Conservation (phyloP, 1,140 invertebrate species). For the Druon quercuslanigerum region DNA sequence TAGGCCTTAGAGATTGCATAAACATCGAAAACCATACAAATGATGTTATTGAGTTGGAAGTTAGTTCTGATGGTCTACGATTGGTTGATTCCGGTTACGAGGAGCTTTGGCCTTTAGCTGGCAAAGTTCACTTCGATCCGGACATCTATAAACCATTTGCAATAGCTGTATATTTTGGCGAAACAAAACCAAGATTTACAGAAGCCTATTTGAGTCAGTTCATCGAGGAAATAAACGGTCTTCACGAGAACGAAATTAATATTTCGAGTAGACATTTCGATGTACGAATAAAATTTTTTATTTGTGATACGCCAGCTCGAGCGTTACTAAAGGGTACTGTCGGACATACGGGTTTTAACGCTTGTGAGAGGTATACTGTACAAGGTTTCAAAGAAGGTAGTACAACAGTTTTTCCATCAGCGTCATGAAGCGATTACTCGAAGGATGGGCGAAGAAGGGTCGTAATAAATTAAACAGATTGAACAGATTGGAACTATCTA, state of each 20-base stretch:
- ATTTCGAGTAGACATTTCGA: slow-evolving; percentile 30
- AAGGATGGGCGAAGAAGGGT: not conserved
- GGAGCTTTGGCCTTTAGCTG: slow-evolving; percentile 35
- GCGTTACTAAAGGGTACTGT: not conserved
- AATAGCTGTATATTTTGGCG: slow-evolving; percentile 35
- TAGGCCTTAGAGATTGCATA: slow-evolving; percentile 30
- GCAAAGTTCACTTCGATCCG: slow-evolving; percentile 26
- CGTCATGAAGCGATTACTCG: slow-evolving; percentile 33
- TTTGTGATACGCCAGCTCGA: slow-evolving; percentile 36
- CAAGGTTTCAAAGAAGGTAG: not conserved
- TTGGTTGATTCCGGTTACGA: slow-evolving; percentile 31
- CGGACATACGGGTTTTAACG: not conserved
- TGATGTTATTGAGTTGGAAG: slow-evolving; percentile 25
- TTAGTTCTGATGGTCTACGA: slow-evolving; percentile 35
- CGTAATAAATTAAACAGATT: slow-evolving; percentile 19
- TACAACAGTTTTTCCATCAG: slow-evolving; percentile 14
- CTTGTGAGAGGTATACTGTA: slow-evolving; percentile 26
- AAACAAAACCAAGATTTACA: slow-evolving; percentile 29
- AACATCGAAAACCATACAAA: slow-evolving; percentile 31
- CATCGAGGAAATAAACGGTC: slow-evolving; percentile 35
- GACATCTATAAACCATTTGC: slow-evolving; percentile 39
- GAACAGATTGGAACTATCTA: slow-evolving; percentile 21
- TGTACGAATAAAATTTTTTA: slow-evolving; percentile 33
- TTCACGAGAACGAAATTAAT: slow-evolving; percentile 17
- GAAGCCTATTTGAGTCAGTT: slow-evolving; percentile 34